Base-by-base conservation (phyloP, 1,140 invertebrate species). In the Ceratina japonica region DNA sequence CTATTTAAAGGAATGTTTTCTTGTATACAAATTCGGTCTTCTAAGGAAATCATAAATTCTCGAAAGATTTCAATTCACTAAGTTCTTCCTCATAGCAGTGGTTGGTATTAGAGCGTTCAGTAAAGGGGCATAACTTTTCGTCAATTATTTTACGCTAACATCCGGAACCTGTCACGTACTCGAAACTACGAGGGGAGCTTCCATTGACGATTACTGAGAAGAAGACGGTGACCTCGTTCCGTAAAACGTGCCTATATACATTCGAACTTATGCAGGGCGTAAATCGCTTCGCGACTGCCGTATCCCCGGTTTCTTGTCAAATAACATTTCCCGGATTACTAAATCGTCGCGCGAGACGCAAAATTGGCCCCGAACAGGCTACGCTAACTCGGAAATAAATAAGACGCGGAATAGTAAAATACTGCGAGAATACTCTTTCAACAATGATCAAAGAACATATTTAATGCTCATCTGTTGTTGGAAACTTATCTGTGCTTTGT, bases 241-340 rank as follows among this genome's bases (percentile, higher is more conserved):
- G 52, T 66, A 77, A 71, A 80, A 80, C 66, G 66, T 79, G 24
- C 64, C 58, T 82, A 68, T 24, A 59, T 24, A 61, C 58, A 62
- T 58, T 44, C 49, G 7, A 72, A 59, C 71, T 79, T 81, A 73
- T 64, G 76, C 62, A 52, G 62, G 37, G 66, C 37, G 56, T 69
- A 81, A 78, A 81, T 81, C 78, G 75, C 56, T n/a, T n/a, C n/a
- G n/a, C n/a, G n/a, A n/a, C n/a, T n/a, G 8, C 66, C 56, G 20
- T 24, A 18, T 44, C 51, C 52, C 52, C 27, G 24, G 49, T 75
- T 56, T 52, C 37, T 54, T 56, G 63, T 79, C 58, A 59, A 81
- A 81, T 81, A 61, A 44, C 71, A 24, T 31, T 27, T 27, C 52
- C 24, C 22, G 8, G 12, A 49, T 70, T 52, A 78, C 37, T 44